Evolutionary conservation across 1,140 invertebrate species (phyloP).

Genomic region (Rhopalosiphum maidis): DNA sequence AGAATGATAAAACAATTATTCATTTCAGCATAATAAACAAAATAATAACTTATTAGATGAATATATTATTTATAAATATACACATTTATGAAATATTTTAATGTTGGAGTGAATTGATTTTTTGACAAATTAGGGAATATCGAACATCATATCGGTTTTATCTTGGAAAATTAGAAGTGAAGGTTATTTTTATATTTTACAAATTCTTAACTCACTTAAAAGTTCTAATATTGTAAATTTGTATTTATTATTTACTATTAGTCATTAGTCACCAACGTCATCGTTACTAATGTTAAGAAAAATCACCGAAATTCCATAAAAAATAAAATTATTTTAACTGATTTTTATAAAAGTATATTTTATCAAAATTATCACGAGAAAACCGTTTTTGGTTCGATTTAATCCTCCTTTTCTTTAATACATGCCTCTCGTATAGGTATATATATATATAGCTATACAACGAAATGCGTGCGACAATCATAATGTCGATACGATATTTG

Average conservation of each 20-base stretch:
- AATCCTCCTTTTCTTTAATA: not conserved
- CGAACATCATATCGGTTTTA: too few species aligned
- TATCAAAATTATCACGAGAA: not conserved
- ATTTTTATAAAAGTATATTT: not conserved
- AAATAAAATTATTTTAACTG: not conserved
- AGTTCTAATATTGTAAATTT: not conserved
- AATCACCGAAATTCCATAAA: not conserved
- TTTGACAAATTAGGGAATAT: too few species aligned
- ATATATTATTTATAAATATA: too few species aligned
- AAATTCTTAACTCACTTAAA: too few species aligned
- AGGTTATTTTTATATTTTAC: too few species aligned
- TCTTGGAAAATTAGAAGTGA: too few species aligned
- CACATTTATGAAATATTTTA: too few species aligned
- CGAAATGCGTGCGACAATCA: not conserved
- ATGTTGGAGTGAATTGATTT: too few species aligned
- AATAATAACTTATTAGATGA: too few species aligned
- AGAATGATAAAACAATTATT: too few species aligned
- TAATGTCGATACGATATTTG: not conserved
- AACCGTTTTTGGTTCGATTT: not conserved
- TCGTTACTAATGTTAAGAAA: not conserved
- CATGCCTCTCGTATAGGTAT: not conserved
- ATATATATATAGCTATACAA: not conserved
- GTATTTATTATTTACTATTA: not conserved
- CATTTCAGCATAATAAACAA: too few species aligned
- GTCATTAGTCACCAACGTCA: not conserved